Percentiles rank a stretch among this genome's conserved stretches.
Conservation (phyloP, 1,140 invertebrate species). For the Pararge aegeria region DNA sequence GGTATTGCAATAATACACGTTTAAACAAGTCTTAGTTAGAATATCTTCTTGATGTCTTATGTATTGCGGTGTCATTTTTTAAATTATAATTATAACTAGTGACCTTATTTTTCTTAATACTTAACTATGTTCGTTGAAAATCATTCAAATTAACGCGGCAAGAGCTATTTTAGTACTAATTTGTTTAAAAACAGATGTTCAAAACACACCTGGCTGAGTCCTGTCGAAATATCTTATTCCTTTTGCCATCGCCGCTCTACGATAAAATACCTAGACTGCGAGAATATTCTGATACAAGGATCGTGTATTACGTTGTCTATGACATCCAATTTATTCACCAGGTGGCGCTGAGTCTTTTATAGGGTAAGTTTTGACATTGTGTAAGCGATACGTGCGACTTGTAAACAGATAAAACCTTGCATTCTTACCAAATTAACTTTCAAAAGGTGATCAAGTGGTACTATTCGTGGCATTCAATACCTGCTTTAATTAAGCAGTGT, state of each 20-base stretch:
- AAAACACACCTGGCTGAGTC: constrained; percentile 34
- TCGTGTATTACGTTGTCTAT: constrained; percentile 33
- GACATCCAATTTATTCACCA: constrained; percentile 39
- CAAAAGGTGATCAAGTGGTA: constrained; percentile 29
- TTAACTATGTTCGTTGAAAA: constrained; percentile 2
- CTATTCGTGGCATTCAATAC: constrained; percentile 29
- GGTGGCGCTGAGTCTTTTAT: constrained; percentile 37
- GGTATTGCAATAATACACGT: no score
- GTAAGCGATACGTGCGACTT: constrained; percentile 32
- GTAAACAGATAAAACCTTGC: constrained; percentile 35
- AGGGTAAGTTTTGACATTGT: constrained; percentile 36
- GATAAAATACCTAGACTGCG: constrained; percentile 33
- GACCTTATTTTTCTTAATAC: constrained; percentile 2
- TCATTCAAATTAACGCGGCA: constrained; percentile 14
- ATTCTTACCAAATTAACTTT: constrained; percentile 26
- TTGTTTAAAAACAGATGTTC: constrained; percentile 35
- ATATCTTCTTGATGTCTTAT: no score
- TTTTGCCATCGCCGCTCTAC: constrained; percentile 32
- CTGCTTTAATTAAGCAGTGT: constrained; percentile 21
- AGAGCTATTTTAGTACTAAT: constrained; percentile 16
- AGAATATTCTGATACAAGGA: constrained; percentile 29
- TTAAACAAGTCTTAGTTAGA: no score
- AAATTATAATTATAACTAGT: background rate
- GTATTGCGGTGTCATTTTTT: no score
- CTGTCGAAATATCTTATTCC: constrained; percentile 40